Percentiles rank a stretch among this genome's conserved stretches.
phyloP scores from a whole-genome alignment of 2,888 invertebrate genomes.

The Noctua fimbriata region DNA sequence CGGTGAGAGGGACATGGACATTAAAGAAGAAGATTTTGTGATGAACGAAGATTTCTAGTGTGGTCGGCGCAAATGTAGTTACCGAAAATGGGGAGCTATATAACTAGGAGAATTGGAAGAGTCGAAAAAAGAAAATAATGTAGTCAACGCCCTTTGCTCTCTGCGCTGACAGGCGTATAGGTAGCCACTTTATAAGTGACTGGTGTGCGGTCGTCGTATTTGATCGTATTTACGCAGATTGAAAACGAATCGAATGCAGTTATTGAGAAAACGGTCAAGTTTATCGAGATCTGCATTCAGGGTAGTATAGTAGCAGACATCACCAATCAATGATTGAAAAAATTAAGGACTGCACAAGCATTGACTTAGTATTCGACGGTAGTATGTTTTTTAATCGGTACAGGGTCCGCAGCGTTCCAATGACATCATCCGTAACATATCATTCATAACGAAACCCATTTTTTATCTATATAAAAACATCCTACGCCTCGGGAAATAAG shows the following conservation, averaged over 20 bases:
- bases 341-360: neutral
- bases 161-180: neutral
- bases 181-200: neutral
- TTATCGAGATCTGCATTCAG: neutral
- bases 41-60: neutral
- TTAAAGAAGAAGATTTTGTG: neutral
- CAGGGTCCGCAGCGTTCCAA: neutral
- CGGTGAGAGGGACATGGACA: no score
- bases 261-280: neutral
- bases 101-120: no score
- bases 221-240: neutral
- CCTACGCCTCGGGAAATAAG: neutral
- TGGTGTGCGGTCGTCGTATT: neutral
- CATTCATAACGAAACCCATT: neutral
- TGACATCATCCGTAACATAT: neutral
- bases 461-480: slow-evolving; percentile 4
- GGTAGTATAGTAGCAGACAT: no score
- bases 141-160: neutral
- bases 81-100: no score
- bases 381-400: neutral
- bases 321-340: neutral
- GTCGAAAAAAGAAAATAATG: neutral
- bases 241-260: neutral
- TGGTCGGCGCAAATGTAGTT: neutral
- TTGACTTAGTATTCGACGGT: neutral